These are phyloP conservation scores for Euleptes europaea DNA, from an alignment of 2,113 vertebrate genomes.

Conservation along the genomic window DNA sequence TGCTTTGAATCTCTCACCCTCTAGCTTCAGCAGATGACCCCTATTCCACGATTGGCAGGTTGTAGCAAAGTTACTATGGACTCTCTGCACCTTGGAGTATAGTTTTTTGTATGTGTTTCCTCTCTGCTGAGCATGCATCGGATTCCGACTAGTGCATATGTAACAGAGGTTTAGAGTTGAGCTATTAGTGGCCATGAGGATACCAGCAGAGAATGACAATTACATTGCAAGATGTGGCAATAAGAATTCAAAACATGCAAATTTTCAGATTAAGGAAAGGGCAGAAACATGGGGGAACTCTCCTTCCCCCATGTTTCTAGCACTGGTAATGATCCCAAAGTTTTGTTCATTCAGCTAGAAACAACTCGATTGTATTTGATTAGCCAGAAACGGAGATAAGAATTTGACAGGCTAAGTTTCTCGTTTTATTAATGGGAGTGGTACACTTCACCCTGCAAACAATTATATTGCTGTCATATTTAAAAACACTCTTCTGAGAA, in stretches of 20 bases:
- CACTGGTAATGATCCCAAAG: neutral
- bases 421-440: conserved; percentile 21
- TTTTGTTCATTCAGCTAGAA: conserved; percentile 14
- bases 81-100: no score
- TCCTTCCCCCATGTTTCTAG: neutral
- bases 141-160: no score
- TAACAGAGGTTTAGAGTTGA: no score
- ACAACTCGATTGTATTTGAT: neutral
- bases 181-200: no score
- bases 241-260: neutral
- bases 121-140: no score
- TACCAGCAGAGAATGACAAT: no score
- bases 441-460: conserved; percentile 21
- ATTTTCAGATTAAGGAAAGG: neutral
- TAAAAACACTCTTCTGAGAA: neutral
- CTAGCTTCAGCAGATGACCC: no score
- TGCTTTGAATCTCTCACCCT: no score
- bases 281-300: neutral
- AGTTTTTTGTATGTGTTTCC: no score
- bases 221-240: no score
- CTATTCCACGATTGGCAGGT: no score
- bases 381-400: neutral
- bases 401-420: neutral
- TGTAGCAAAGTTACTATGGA: no score
- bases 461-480: conserved; percentile 22